Evolutionary conservation across 1,140 invertebrate genomes (phyloP), one percentile per base, ranked within the genome.

Genomic region (Orchestia grillus): DNA sequence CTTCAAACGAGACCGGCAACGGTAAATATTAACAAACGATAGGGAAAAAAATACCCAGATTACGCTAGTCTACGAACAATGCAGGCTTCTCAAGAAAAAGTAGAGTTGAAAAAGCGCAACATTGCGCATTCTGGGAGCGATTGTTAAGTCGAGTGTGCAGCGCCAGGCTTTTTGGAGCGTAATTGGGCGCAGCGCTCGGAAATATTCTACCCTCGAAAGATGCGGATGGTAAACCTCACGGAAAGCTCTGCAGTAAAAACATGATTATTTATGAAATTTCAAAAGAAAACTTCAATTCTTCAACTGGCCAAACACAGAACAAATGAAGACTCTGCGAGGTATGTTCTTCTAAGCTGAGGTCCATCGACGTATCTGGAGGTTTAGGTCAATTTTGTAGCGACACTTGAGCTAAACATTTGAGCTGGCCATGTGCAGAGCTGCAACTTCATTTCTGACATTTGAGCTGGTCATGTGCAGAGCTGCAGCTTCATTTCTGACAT

Each of bases 81-180:
- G 92, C 92, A 94, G 92, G 92, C 92, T 94, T 44, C 92, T 94
- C 92, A 94, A 94, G 92, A 94, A 94, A 94, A 94, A 94, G 92
- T 40, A 44, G 36, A 94, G 19, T 42, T 45, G 44, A 94, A 47
- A 94, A 44, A 45, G 90, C 92, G 43, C 43, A 42, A 44, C 92
- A n/a, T 44, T 11, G 43, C 44, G 92, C 92, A 94, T 44, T 45
- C 92, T 94, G 40, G 15, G 43, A 44, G 43, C 44, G 92, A 94
- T 94, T 94, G 92, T 94, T 94, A 94, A 40, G 6, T 94, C 44
- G 88, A 90, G 41, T 43, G 36, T 28, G 41, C 3, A 90, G 88
- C 41, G 92, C 43, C 3, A 40, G 4, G 92, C 41, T 94, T 94
- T 94, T 94, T 94, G 43, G 16, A 36, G 44, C 6, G 43, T 94